phyloP scores from a whole-genome alignment of 2,113 vertebrate species.

The Ceyx margarethae region DNA sequence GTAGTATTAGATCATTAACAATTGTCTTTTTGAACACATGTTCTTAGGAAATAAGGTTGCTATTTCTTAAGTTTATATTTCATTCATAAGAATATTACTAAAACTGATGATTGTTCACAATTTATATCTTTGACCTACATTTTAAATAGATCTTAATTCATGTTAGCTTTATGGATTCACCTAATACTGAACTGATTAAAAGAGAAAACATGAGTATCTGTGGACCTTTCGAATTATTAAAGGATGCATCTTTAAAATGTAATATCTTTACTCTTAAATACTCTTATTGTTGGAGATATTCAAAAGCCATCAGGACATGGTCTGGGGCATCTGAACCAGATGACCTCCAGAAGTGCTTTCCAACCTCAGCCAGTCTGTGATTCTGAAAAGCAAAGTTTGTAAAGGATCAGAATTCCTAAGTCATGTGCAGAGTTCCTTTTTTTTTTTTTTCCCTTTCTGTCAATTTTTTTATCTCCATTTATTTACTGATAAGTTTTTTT shows the following conservation, averaged over 20 bases:
- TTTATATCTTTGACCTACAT: too few species aligned
- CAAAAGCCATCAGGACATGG: neutral
- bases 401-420: neutral
- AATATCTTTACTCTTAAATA: neutral
- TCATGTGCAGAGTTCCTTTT: neutral
- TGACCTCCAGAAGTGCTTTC: neutral
- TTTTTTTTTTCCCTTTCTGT: too few species aligned
- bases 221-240: neutral
- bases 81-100: neutral
- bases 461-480: neutral
- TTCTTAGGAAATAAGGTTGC: neutral
- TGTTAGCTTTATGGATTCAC: neutral
- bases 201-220: neutral
- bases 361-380: neutral
- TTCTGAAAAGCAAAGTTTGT: neutral
- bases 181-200: neutral
- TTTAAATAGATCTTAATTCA: neutral
- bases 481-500: neutral
- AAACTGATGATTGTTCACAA: neutral
- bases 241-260: neutral
- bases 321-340: neutral
- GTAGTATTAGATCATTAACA: constrained; percentile 52
- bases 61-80: neutral
- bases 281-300: neutral
- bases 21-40: neutral